These are phyloP conservation scores for Acanthurus lineatus DNA, from an alignment of 2,797 vertebrate species.

Conservation along the genomic window DNA sequence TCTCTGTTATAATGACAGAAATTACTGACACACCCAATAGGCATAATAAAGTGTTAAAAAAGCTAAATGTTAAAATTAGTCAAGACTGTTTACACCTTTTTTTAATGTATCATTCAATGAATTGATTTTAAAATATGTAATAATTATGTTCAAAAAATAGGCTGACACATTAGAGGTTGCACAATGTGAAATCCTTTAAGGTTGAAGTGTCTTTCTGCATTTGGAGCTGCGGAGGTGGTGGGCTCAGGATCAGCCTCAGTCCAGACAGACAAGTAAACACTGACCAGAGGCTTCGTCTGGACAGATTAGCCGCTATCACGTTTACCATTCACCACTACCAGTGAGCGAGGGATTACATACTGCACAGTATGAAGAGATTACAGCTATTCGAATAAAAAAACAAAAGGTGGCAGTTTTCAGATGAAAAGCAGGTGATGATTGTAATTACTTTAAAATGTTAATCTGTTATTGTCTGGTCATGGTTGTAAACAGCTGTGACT, in stretches of 20 bases:
- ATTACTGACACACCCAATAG: not conserved
- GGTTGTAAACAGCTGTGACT: not conserved
- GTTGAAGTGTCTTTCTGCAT: not conserved
- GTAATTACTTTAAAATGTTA: not conserved
- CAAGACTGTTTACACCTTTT: not conserved
- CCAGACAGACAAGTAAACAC: conserved; percentile 74
- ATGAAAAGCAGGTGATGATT: not conserved
- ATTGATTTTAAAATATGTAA: not conserved
- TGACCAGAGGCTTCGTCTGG: conserved; percentile 69
- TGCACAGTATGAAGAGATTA: conserved; percentile 21
- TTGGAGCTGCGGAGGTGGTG: conserved; percentile 40
- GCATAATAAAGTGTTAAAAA: no score
- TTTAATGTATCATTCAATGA: not conserved
- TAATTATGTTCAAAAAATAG: not conserved
- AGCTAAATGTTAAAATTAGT: not conserved
- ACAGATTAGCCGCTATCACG: conserved; percentile 71
- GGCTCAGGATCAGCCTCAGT: conserved; percentile 56
- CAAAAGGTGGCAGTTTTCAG: conserved; percentile 1
- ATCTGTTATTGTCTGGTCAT: not conserved
- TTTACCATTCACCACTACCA: conserved; percentile 58
- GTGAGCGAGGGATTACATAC: conserved; percentile 35
- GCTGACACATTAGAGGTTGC: not conserved
- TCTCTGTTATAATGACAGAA: not conserved
- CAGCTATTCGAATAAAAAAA: conserved; percentile 9
- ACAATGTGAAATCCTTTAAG: not conserved